phyloP scores from a whole-genome alignment of 2,113 vertebrate genomes.

The Paracanthobrama guichenoti region DNA sequence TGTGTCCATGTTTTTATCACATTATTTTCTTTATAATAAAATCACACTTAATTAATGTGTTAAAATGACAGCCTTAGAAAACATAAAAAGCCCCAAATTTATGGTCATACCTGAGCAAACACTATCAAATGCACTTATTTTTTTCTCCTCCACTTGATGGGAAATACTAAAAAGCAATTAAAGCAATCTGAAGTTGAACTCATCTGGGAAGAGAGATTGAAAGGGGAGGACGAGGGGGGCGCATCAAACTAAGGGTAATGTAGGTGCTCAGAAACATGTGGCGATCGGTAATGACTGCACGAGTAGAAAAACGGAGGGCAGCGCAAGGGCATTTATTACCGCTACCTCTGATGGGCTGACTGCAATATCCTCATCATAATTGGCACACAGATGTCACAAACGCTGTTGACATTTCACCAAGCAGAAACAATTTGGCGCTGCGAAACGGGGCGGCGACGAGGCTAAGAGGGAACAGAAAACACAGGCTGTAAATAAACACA shows the following conservation, averaged over 20 bases:
- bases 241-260: conserved; percentile 51
- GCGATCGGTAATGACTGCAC: conserved; percentile 53
- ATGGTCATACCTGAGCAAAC: conserved; percentile 13
- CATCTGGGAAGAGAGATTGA: conserved; percentile 39
- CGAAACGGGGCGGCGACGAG: conserved; percentile 60
- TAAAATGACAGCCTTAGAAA: background rate
- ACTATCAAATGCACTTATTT: conserved; percentile 7
- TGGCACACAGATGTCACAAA: conserved; percentile 69
- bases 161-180: conserved; percentile 45
- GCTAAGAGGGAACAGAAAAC: conserved; percentile 53
- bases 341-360: conserved; percentile 60
- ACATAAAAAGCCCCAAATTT: conserved; percentile 1
- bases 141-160: conserved; percentile 17
- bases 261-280: conserved; percentile 47
- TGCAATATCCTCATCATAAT: conserved; percentile 71
- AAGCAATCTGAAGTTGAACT: conserved; percentile 32
- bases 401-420: conserved; percentile 72
- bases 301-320: conserved; percentile 52
- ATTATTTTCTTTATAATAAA: background rate
- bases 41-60: background rate
- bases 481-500: conserved; percentile 60
- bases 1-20: background rate
- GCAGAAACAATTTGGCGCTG: conserved; percentile 69
- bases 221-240: conserved; percentile 30
- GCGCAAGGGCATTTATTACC: conserved; percentile 59